phyloP scores from a whole-genome alignment of 2,797 vertebrate species.

The Centroberyx gerrardi region DNA sequence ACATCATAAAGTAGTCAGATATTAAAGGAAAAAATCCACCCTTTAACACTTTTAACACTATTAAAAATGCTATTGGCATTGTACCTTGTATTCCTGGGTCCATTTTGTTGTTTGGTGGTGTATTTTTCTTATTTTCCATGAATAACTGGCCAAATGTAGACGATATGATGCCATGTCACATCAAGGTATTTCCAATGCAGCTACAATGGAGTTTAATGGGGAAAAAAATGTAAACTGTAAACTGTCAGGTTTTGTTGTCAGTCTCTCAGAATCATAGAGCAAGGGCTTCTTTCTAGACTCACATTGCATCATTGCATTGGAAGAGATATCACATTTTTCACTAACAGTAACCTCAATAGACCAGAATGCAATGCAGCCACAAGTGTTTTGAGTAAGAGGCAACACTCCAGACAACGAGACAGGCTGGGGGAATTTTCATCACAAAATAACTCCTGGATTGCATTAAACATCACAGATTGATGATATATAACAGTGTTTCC shows the following conservation, averaged over 20 bases:
- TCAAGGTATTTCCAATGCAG: background rate
- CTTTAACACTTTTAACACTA: no score
- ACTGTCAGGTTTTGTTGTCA: background rate
- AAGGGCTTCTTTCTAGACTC: constrained; percentile 20
- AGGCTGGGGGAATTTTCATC: no score
- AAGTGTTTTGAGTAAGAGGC: constrained; percentile 16
- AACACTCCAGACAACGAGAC: background rate
- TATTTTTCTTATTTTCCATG: no score
- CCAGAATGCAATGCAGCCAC: constrained; percentile 1
- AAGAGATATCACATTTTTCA: constrained; percentile 5
- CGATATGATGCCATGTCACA: no score
- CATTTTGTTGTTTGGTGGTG: no score
- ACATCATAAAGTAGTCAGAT: background rate
- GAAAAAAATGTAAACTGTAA: background rate
- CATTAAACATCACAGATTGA: no score
- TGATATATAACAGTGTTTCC: no score
- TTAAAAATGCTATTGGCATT: no score
- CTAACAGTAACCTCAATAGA: background rate
- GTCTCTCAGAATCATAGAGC: background rate
- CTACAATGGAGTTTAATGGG: background rate
- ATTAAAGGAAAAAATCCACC: background rate
- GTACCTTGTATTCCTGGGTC: no score
- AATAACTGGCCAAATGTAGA: background rate
- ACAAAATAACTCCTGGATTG: no score
- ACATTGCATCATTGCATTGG: constrained; percentile 23